These are phyloP conservation scores for Sylvilagus floridanus DNA, from an alignment of 2,797 vertebrate genomes.

Conservation along the genomic window DNA sequence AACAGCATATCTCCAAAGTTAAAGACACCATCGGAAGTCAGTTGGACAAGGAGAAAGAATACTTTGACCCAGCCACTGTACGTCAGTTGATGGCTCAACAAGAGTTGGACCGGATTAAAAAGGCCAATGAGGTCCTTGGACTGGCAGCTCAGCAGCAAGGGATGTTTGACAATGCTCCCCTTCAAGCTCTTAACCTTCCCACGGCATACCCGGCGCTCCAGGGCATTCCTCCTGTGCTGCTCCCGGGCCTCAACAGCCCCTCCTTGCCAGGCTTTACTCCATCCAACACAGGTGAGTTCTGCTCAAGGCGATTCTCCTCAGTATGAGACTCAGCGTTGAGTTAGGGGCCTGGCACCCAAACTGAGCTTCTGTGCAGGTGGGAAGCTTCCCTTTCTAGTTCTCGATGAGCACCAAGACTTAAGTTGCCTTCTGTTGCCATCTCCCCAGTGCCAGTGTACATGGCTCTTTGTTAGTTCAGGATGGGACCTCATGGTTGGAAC, in stretches of 20 bases:
- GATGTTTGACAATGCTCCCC: conserved; percentile 96
- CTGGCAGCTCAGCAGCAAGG: conserved; percentile 95
- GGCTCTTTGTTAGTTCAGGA: not conserved
- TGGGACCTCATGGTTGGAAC: not conserved
- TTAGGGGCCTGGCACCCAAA: not conserved
- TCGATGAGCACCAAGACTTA: not conserved
- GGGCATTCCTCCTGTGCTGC: conserved; percentile 98
- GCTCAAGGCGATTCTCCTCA: not conserved
- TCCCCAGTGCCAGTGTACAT: not conserved
- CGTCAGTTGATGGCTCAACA: conserved; percentile 99
- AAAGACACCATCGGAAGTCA: conserved; percentile 99
- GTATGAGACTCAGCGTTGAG: not conserved
- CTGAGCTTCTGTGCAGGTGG: not conserved
- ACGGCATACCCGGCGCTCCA: conserved; percentile 96
- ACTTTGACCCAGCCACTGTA: conserved; percentile 99
- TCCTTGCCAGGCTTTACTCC: conserved; percentile 98
- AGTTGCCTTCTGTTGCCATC: not conserved
- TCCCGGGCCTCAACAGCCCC: conserved; percentile 98
- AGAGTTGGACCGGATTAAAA: conserved; percentile 99
- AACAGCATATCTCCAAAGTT: conserved; percentile 99
- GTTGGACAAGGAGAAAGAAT: conserved; percentile 99
- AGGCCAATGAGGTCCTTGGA: conserved; percentile 99
- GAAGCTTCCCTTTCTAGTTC: not conserved
- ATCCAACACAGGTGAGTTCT: conserved; percentile 97
- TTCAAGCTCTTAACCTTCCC: conserved; percentile 98